Percentiles rank a stretch among this genome's conserved stretches.
These are phyloP conservation scores for Canis aureus DNA, from an alignment of 2,113 vertebrate species.

Conservation along the genomic window DNA sequence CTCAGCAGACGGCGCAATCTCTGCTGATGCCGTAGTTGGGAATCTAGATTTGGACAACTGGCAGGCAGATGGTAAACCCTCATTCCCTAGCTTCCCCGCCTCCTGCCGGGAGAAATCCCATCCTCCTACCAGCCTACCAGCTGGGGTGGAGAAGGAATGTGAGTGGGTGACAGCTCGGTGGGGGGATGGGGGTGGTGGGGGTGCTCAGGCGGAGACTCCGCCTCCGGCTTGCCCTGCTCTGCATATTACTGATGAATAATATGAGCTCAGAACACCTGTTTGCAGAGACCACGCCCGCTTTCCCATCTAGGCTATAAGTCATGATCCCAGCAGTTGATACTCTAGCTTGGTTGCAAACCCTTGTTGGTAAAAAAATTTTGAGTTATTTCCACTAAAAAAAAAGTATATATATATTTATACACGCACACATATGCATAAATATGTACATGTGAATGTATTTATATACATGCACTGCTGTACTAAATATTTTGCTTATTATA, in stretches of 20 bases:
- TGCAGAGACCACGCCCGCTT: not conserved
- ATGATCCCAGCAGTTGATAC: not conserved
- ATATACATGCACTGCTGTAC: not conserved
- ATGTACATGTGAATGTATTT: not conserved
- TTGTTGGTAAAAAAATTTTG: not conserved
- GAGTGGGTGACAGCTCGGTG: not conserved
- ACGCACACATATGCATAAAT: not conserved
- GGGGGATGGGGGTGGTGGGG: too few relatives aligned
- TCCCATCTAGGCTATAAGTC: not conserved
- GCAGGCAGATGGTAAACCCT: constrained; percentile 52
- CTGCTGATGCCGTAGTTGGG: not conserved
- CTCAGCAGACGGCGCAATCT: not conserved
- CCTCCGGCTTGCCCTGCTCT: not conserved
- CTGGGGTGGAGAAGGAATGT: not conserved
- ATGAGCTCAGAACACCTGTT: not conserved
- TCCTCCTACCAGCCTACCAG: not conserved
- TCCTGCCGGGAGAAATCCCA: constrained; percentile 12
- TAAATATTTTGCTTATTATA: not conserved
- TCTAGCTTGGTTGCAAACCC: not conserved
- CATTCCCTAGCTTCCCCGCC: not conserved
- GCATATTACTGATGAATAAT: not conserved
- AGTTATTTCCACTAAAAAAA: not conserved
- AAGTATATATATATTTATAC: too few relatives aligned
- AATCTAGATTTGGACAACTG: constrained; percentile 60
- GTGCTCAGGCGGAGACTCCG: not conserved